Conservation (phyloP, 2,888 invertebrate genomes). For the Rhyacophila evoluta region DNA sequence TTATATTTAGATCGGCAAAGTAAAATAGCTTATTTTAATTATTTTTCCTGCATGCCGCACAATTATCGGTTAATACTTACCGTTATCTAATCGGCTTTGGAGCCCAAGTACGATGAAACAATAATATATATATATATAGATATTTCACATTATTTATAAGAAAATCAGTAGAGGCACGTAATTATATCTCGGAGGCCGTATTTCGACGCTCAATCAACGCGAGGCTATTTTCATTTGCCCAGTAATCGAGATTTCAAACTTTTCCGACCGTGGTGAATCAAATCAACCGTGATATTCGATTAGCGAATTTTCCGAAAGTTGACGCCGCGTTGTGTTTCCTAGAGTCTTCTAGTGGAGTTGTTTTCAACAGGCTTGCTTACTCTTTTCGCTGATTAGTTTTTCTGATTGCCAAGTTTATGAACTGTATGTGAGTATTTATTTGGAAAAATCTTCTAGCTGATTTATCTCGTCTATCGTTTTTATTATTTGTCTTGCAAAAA, state of each 20-base stretch:
- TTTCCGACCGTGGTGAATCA: constrained; percentile 22
- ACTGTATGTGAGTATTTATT: no score
- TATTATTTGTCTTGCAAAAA: no score
- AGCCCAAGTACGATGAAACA: background rate
- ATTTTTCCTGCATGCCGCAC: no score
- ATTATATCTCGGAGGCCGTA: background rate
- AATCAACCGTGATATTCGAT: constrained; percentile 24
- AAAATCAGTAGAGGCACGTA: background rate
- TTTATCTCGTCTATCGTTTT: no score
- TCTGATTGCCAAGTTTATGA: no score
- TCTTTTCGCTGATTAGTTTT: background rate
- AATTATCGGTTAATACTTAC: background rate
- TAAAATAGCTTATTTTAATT: background rate
- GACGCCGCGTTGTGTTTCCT: background rate
- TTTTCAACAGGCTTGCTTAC: background rate
- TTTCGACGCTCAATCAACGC: constrained; percentile 2
- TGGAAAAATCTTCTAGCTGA: no score
- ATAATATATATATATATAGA: no score
- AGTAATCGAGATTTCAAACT: background rate
- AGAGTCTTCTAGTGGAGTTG: background rate
- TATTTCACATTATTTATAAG: background rate
- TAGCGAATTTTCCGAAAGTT: constrained; percentile 1
- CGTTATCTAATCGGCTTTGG: background rate
- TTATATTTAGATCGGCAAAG: background rate
- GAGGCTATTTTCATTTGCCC: background rate